Evolutionary conservation across 2,888 invertebrate genomes (phyloP), one percentile per base, ranked within the genome.

Genomic region (Cosmopolites sordidus): DNA sequence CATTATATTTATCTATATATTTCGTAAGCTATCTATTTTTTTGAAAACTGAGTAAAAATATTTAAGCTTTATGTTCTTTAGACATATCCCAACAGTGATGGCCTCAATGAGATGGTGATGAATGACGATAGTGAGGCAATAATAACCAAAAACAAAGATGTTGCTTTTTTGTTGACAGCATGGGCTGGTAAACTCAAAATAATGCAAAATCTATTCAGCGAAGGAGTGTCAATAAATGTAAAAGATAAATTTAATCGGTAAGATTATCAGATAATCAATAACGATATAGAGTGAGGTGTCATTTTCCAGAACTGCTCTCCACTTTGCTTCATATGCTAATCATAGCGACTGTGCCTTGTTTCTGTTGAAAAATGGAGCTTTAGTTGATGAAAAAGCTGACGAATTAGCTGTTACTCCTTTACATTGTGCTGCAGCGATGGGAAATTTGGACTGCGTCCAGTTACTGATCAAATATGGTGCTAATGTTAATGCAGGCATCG

Each of bases 261-360:
- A 72, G 48, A 47, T 30, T 6, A 37, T n/a, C n/a, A 37, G n/a
- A n/a, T n/a, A n/a, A n/a, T n/a, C n/a, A n/a, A n/a, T n/a, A n/a
- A n/a, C n/a, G n/a, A 11, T 38, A 38, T 9, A 11, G n/a, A 38
- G 4, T 38, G 38, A 38, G n/a, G 11, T 12, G 14, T 38, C 8
- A 37, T 38, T 27, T 47, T 51, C 9, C 59, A 80, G 84, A 60
- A 83, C 84, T 0, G 79, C 85, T 0, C 69, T 94, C 15, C 93
- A 93, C 73, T 79, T 91, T 60, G 88, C 91, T 43, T 86, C 90
- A 53, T 83, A 85, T 70, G 80, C 84, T 11, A 89, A 89, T 15
- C 86, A 84, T 62, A 78, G 82, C 37, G 83, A 84, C 56, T 87
- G 88, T 57, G 79, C 86, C 1, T 82, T 81, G 64, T 74, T 87